Base-by-base conservation (phyloP, 1,140 invertebrate genomes). In the Cheumatopsyche charites region DNA sequence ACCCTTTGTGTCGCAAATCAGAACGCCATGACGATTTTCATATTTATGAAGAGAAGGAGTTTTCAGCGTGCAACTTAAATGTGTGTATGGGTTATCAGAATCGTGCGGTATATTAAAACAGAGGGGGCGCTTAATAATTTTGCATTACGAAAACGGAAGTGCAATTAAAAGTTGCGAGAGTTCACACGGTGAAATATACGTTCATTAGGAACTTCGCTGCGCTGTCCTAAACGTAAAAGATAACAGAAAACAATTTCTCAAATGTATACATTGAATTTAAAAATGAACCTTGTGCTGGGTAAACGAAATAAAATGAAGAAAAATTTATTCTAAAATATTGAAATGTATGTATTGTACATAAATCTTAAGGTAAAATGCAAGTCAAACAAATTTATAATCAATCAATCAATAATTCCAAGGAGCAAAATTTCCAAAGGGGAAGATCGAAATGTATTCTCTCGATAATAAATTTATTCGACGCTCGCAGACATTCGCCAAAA, bases 151-250 rank as follows among this genome's bases (percentile, higher is more conserved):
- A 49, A 66, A 49, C 45, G 63, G 63, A 66, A 49, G 21, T 29
- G 63, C 45, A 66, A 66, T 66, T 66, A 66, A 66, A 66, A 66
- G 63, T 66, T 66, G 25, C 3, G 42, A 29, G 25, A 26, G 63
- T 66, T 66, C 21, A 42, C 42, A 47, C 36, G 23, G 42, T 63
- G 15, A 63, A 63, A 63, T 49, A 66, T 66, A 66, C 63, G 43
- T 66, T 66, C 21, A 49, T 66, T 66, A 66, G 13, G 21, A 45
- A 49, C 23, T 63, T 63, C n/a, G n/a, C 62, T 5, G 29, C 5
- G 41, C 55, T 52, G 47, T 17, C 55, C 55, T 47, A 47, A 25
- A 25, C 13, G 55, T 21, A 58, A 58, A 23, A 58, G 12, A 58
- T 21, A 58, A 23, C 55, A 23, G 55, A 58, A 58, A 58, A 58